phyloP scores from a whole-genome alignment of 2,113 vertebrate species.

The Andinoacara biseriatus region DNA sequence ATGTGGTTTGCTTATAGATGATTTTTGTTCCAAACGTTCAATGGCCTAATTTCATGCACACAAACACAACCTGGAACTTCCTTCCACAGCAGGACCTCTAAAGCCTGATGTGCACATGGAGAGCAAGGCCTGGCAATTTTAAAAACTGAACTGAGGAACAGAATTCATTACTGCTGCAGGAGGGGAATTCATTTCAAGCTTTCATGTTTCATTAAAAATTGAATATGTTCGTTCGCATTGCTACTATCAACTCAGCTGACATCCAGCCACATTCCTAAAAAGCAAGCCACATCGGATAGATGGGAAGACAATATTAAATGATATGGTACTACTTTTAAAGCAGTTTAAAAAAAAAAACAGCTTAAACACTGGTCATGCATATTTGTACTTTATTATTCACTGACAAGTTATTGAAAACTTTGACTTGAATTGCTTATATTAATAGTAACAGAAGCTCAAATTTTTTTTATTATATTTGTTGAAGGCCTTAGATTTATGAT shows the following conservation, averaged over 20 bases:
- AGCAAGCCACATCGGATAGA: slow-evolving; percentile 6
- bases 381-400: not conserved
- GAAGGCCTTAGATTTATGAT: not conserved
- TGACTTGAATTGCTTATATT: not conserved
- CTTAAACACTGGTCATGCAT: not conserved
- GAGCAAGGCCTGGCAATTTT: not conserved
- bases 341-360: not conserved
- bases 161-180: slow-evolving; percentile 44
- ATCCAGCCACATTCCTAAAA: slow-evolving; percentile 4
- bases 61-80: not conserved
- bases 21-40: not conserved
- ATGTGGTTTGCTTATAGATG: not conserved
- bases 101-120: slow-evolving; percentile 4
- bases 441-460: not conserved
- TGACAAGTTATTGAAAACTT: not conserved
- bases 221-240: slow-evolving; percentile 16
- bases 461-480: not conserved
- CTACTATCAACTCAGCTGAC: not conserved
- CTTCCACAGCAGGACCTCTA: slow-evolving; percentile 3
- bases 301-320: slow-evolving; percentile 11
- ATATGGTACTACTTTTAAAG: not conserved
- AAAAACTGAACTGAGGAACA: not conserved
- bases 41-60: not conserved
- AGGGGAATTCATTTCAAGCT: slow-evolving; percentile 30
- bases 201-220: slow-evolving; percentile 63